phyloP scores from a whole-genome alignment of 2,797 vertebrate species.

The Ammospiza maritima region DNA sequence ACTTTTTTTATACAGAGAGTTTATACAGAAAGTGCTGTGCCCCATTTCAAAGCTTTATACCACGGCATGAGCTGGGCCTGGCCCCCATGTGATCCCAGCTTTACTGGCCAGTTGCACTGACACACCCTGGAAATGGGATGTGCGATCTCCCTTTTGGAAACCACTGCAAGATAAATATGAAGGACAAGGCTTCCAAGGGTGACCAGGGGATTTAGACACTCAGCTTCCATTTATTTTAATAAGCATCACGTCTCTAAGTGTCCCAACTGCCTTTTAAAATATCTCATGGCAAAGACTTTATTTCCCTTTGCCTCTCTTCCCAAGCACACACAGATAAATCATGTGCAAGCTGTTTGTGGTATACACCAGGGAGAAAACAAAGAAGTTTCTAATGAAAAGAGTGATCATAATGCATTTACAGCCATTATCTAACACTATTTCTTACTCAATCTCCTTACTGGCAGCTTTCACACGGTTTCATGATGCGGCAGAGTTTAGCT shows the following conservation, averaged over 20 bases:
- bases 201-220: neutral
- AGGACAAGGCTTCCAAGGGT: neutral
- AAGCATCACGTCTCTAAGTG: neutral
- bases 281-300: neutral
- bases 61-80: neutral
- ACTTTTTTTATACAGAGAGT: rapidly evolving
- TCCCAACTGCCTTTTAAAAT: constrained; percentile 25
- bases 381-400: constrained; percentile 45
- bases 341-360: neutral
- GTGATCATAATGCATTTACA: neutral
- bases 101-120: neutral
- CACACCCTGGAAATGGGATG: neutral
- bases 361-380: constrained; percentile 27
- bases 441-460: constrained; percentile 22
- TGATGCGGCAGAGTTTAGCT: neutral
- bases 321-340: constrained; percentile 29
- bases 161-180: neutral
- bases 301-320: constrained; percentile 11
- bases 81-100: rapidly evolving
- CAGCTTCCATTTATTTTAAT: constrained; percentile 4
- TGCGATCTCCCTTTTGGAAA: neutral
- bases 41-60: neutral
- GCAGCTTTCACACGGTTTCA: neutral
- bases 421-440: constrained; percentile 22
- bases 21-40: neutral